phyloP scores from a whole-genome alignment of 2,797 vertebrate genomes.

The Mionectes olivaceus region DNA sequence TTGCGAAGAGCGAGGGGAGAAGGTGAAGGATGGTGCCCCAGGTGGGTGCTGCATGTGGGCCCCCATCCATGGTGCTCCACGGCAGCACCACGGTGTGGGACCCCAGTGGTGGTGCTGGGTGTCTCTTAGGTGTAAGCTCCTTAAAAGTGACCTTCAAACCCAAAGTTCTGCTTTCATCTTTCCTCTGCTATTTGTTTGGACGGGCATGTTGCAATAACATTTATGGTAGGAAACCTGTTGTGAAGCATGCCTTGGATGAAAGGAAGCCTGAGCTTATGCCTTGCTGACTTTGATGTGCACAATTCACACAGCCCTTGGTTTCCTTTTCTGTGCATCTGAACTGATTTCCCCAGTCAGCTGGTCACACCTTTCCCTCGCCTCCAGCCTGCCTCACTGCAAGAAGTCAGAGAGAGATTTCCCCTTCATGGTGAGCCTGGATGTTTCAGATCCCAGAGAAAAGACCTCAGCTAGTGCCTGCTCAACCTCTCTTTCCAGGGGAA shows the following conservation, averaged over 20 bases:
- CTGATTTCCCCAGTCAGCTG: background rate
- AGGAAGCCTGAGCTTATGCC: background rate
- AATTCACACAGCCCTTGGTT: background rate
- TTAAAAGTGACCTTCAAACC: background rate
- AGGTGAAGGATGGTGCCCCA: background rate
- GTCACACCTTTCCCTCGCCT: background rate
- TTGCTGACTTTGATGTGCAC: background rate
- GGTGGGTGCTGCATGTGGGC: background rate
- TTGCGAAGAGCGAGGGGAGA: background rate
- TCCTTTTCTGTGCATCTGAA: background rate
- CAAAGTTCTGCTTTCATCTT: background rate
- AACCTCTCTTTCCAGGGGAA: background rate
- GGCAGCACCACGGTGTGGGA: rapidly evolving
- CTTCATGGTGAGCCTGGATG: background rate
- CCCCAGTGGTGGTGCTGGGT: background rate
- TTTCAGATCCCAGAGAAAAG: background rate
- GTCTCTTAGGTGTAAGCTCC: background rate
- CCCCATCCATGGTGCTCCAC: rapidly evolving
- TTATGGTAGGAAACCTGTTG: background rate
- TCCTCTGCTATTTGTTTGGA: background rate
- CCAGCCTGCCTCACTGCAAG: background rate
- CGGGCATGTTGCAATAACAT: rapidly evolving
- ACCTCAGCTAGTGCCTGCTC: background rate
- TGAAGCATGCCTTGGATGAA: rapidly evolving
- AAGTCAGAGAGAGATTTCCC: background rate